Base-by-base conservation (phyloP, 1,140 invertebrate species). In the Heliconius eleuchia region DNA sequence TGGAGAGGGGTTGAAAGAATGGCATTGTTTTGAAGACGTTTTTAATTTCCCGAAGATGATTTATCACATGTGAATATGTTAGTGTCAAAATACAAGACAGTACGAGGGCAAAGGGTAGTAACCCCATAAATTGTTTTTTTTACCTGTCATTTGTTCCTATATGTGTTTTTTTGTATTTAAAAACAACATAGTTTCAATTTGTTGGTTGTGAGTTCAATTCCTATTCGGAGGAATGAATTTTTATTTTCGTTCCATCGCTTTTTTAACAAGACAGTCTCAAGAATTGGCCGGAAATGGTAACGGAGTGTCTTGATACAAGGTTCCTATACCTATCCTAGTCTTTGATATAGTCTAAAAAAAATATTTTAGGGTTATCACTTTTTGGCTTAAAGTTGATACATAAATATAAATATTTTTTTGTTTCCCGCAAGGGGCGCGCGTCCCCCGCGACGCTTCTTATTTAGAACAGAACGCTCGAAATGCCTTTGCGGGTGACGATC, bases 21-120 rank as follows among this genome's bases (percentile, higher is more conserved):
- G 88, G 90, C 89, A 93, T 94, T 94, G 92, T 94, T 94, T 92
- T 92, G 92, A 93, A 94, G 92, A 91, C 91, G 91, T 88, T 93
- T 94, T 94, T 93, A 93, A 94, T 94, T 94, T 93, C 92, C 92
- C 91, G 90, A 91, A 92, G 89, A 88, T 94, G 90, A 94, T 92
- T 93, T 94, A 94, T 94, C 89, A 89, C 76, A 83, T 85, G 84
- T 84, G 89, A 90, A 87, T 87, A 85, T 88, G 84, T 83, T 83
- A 86, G 86, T 90, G 87, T 66, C 60, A 66, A 66, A 27, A 66
- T 66, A 66, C 27, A 66, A 66, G n/a, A 5, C 23, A 27, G 60
- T 66, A 9, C n/a, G 6, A 16, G 13, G 27, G 23, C 9, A 66
- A 66, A 30, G 23, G 60, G 60, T 66, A 13, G 60, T 2, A 66